Evolutionary conservation across 2,113 vertebrate species (phyloP).

Genomic region (Sprattus sprattus): DNA sequence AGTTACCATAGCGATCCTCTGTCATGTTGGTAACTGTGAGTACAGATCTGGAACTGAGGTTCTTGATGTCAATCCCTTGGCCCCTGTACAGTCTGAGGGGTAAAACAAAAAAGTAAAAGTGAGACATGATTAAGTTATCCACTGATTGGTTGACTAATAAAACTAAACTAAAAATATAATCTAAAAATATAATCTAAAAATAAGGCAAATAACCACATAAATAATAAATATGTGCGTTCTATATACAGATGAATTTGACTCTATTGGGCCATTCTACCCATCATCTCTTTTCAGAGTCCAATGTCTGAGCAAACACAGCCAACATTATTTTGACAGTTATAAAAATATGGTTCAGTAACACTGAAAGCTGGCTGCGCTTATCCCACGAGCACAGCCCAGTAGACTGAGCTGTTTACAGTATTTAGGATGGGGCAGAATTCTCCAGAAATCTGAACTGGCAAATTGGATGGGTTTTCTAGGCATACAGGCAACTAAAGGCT

Average conservation of each 20-base stretch:
- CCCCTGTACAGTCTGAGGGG: slow-evolving; percentile 88
- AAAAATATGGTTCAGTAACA: slow-evolving; percentile 4
- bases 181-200: too few species aligned
- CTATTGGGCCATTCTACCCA: background rate
- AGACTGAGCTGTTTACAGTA: background rate
- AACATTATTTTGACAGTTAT: background rate
- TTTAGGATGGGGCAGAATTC: background rate
- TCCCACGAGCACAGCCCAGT: background rate
- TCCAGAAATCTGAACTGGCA: background rate
- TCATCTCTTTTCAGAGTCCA: background rate
- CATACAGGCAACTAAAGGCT: background rate
- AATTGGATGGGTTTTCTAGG: background rate
- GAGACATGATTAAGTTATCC: background rate
- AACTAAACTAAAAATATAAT: too few species aligned
- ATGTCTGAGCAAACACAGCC: background rate
- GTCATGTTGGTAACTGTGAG: slow-evolving; percentile 97
- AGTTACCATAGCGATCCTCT: slow-evolving; percentile 98
- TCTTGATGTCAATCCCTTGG: slow-evolving; percentile 95
- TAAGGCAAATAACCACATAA: background rate
- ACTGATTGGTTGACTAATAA: background rate
- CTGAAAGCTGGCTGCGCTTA: background rate
- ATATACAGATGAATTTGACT: background rate
- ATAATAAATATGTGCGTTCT: background rate
- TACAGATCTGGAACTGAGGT: slow-evolving; percentile 91
- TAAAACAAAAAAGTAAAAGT: slow-evolving; percentile 32